phyloP scores from a whole-genome alignment of 1,140 invertebrate species.

The Drosophila mayri region DNA sequence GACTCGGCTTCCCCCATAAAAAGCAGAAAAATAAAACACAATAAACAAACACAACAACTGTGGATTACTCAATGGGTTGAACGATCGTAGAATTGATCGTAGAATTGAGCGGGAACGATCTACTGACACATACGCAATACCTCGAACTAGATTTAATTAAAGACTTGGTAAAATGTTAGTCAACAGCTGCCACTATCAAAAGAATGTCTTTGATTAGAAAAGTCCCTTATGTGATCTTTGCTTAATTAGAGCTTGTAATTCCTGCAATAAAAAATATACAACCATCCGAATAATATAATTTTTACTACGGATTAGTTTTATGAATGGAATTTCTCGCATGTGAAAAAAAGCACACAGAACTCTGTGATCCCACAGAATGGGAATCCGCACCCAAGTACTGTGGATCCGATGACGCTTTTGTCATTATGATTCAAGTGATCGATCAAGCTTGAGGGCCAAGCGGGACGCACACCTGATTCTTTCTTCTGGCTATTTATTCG shows the following conservation, averaged over 20 bases:
- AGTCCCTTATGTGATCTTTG: slow-evolving; percentile 3
- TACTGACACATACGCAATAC: slow-evolving; percentile 31
- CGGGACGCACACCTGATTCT: slow-evolving; percentile 12
- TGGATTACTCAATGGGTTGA: slow-evolving; percentile 43
- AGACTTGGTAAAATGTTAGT: slow-evolving; percentile 15
- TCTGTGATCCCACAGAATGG: slow-evolving; percentile 7
- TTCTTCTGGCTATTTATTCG: slow-evolving; percentile 11
- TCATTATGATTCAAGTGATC: slow-evolving; percentile 29
- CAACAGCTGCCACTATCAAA: slow-evolving; percentile 3
- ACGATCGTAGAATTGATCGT: slow-evolving; percentile 23
- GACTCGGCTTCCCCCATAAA: slow-evolving; percentile 25
- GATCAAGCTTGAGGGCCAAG: neutral
- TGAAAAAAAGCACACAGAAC: slow-evolving; percentile 22
- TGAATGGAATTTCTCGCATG: slow-evolving; percentile 27
- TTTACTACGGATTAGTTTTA: slow-evolving; percentile 37
- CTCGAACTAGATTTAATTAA: slow-evolving; percentile 31
- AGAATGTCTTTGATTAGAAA: neutral
- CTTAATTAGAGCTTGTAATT: neutral
- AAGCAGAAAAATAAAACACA: neutral
- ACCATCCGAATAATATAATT: neutral
- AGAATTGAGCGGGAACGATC: slow-evolving; percentile 10
- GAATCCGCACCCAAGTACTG: slow-evolving; percentile 4
- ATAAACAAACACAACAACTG: slow-evolving; percentile 5
- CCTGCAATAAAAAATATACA: slow-evolving; percentile 1
- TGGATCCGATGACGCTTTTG: slow-evolving; percentile 15